phyloP scores from a whole-genome alignment of 2,888 invertebrate species.

The Rhamnusium bicolor region DNA sequence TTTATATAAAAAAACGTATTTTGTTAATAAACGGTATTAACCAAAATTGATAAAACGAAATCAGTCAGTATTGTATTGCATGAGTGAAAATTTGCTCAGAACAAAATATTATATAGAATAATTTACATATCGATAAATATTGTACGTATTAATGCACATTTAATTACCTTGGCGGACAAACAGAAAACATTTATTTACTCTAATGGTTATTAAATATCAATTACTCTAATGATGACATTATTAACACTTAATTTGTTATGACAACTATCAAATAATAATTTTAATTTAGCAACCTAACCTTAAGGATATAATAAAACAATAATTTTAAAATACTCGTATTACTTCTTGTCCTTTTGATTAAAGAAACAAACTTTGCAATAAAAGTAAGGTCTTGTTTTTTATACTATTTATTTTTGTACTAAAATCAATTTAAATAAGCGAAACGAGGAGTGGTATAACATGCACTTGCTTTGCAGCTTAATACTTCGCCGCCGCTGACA shows the following conservation, averaged over 20 bases:
- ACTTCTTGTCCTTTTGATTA: too few relatives aligned
- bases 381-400: too few relatives aligned
- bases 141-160: not conserved
- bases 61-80: not conserved
- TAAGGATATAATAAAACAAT: not conserved
- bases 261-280: not conserved
- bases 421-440: too few relatives aligned
- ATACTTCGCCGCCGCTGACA: too few relatives aligned
- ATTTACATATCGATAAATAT: constrained; percentile 2
- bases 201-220: constrained; percentile 5
- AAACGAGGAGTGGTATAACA: too few relatives aligned
- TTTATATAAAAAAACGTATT: not conserved
- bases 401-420: too few relatives aligned
- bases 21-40: not conserved
- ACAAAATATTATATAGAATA: not conserved
- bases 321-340: not conserved
- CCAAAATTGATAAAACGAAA: not conserved
- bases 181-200: not conserved
- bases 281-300: not conserved
- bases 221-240: not conserved
- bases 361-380: too few relatives aligned
- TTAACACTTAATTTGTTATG: not conserved
- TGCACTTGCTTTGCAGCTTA: too few relatives aligned
- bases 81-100: not conserved
- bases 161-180: not conserved